These are phyloP conservation scores for Aphrophora alni DNA, from an alignment of 2,888 invertebrate species.

Conservation along the genomic window DNA sequence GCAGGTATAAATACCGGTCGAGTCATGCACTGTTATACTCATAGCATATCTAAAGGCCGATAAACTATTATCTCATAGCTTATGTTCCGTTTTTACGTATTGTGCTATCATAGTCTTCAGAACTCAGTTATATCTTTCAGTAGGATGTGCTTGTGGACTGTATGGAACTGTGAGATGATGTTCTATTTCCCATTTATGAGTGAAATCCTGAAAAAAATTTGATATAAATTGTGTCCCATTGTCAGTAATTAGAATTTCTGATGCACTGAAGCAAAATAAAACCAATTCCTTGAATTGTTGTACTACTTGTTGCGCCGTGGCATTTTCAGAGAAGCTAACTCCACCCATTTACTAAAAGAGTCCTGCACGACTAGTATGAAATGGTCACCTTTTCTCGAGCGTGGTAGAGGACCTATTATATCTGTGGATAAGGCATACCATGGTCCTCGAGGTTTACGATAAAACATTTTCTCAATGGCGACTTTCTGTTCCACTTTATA, in stretches of 20 bases:
- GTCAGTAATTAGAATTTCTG: too few relatives aligned
- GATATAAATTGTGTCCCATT: too few relatives aligned
- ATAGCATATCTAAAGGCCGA: constrained; percentile 45
- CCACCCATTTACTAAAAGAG: background rate
- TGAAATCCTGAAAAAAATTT: too few relatives aligned
- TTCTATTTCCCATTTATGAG: too few relatives aligned
- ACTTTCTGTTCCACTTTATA: constrained; percentile 45
- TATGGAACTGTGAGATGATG: too few relatives aligned
- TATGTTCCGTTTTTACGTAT: constrained; percentile 50
- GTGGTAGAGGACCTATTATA: background rate
- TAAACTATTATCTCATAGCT: constrained; percentile 46
- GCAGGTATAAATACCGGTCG: constrained; percentile 48
- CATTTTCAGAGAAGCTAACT: background rate
- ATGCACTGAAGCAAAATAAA: too few relatives aligned
- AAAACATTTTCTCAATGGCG: constrained; percentile 47
- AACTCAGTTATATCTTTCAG: constrained; percentile 13
- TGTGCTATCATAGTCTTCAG: constrained; percentile 54
- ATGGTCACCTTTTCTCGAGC: background rate
- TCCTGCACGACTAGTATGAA: constrained; percentile 1
- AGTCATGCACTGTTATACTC: constrained; percentile 45
- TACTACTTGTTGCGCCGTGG: background rate
- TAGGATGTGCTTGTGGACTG: too few relatives aligned
- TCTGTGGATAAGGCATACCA: background rate
- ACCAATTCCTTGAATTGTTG: too few relatives aligned
- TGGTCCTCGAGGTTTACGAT: background rate